Percentiles rank a stretch among this genome's conserved stretches.
These are phyloP conservation scores for Achatina immaculata DNA, from an alignment of 1,140 invertebrate genomes.

Conservation along the genomic window DNA sequence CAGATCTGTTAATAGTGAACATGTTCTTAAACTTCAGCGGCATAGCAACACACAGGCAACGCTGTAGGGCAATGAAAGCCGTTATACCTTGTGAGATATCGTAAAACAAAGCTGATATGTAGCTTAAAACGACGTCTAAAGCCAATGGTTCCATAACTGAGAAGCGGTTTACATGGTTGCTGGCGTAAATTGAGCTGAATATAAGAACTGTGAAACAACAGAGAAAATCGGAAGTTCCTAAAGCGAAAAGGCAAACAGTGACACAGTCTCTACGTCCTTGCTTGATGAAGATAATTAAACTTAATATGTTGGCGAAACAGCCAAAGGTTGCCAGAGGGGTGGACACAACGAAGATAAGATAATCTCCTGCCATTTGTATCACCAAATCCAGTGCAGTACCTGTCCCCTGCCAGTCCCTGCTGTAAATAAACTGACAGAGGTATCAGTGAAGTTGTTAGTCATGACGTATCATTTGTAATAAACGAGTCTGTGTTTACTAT, in stretches of 20 bases:
- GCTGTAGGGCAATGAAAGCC: background rate
- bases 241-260: background rate
- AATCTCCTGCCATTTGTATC: background rate
- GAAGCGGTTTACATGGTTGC: background rate
- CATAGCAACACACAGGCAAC: slow-evolving; percentile 7
- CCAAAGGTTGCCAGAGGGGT: background rate
- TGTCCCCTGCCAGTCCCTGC: no score
- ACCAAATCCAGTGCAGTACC: background rate
- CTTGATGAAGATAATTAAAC: background rate
- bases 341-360: background rate
- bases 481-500: no score
- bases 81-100: slow-evolving; percentile 2
- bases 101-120: background rate
- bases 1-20: background rate
- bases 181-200: background rate
- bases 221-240: background rate
- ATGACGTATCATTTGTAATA: no score
- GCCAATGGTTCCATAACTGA: background rate
- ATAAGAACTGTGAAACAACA: background rate
- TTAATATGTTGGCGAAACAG: background rate
- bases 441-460: no score
- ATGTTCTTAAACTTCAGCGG: background rate
- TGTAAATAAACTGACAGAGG: no score
- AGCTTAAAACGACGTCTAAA: background rate
- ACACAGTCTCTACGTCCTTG: slow-evolving; percentile 4